These are phyloP conservation scores for Hydrotaea cyrtoneurina DNA, from an alignment of 2,888 invertebrate genomes.

Conservation along the genomic window DNA sequence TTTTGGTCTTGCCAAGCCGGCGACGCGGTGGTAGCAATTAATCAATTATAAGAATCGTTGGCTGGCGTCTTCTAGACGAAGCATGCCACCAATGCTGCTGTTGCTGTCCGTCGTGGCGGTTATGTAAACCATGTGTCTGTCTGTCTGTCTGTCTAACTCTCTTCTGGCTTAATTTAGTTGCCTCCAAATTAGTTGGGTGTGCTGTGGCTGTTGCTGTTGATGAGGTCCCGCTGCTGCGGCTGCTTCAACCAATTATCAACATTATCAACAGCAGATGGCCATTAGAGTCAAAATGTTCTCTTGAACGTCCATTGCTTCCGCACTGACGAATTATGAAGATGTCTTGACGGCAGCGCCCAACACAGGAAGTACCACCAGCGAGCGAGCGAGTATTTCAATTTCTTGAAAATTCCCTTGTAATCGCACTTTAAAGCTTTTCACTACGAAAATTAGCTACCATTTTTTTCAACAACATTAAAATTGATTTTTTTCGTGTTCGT, in stretches of 20 bases:
- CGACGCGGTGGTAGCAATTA: conserved; percentile 53
- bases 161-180: conserved; percentile 23
- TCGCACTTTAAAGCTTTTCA: conserved; percentile 5
- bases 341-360: not conserved
- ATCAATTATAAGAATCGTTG: conserved; percentile 46
- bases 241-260: conserved; percentile 39
- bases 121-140: conserved; percentile 51
- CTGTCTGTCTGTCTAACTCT: conserved; percentile 44
- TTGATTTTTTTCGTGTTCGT: too few relatives aligned
- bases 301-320: not conserved
- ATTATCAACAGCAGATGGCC: conserved; percentile 56
- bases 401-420: conserved; percentile 28
- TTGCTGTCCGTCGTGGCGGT: not conserved
- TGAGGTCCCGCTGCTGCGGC: not conserved
- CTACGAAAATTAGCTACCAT: conserved; percentile 38
- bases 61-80: conserved; percentile 54
- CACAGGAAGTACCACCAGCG: conserved; percentile 24
- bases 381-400: conserved; percentile 1
- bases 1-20: conserved; percentile 38
- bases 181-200: conserved; percentile 19
- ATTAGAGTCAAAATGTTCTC: conserved; percentile 41
- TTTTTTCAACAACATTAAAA: conserved; percentile 9
- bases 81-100: conserved; percentile 34
- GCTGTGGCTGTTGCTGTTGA: not conserved
- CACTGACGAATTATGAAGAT: not conserved